Conservation (phyloP, 35 echinoderm and acorn worm genomes). For the Apostichopus californicus region DNA sequence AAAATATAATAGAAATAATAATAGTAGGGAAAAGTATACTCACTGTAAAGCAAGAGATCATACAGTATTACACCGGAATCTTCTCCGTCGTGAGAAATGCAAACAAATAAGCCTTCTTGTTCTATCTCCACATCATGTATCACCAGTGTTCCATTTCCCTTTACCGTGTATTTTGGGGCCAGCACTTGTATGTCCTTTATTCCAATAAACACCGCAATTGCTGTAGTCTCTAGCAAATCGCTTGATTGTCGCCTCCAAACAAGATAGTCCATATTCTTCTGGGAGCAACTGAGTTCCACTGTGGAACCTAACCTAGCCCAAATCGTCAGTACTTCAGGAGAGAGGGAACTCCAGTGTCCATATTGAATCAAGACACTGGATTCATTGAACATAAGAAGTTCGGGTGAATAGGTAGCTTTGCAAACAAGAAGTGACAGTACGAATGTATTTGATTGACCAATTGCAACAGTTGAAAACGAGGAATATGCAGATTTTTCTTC, state of each 20-base stretch:
- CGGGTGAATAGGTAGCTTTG: not conserved
- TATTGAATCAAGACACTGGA: conserved; percentile 15
- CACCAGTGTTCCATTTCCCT: not conserved
- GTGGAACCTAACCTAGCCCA: not conserved
- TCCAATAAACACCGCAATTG: not conserved
- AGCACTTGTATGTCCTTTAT: not conserved
- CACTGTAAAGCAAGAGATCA: not conserved
- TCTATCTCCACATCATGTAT: not conserved
- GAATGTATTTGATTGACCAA: not conserved
- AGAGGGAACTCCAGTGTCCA: not conserved
- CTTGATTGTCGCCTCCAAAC: not conserved
- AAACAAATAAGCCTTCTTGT: not conserved
- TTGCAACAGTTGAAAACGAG: not conserved
- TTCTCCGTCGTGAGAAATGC: not conserved
- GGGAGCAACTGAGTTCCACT: not conserved
- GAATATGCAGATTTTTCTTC: not conserved
- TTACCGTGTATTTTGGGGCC: not conserved
- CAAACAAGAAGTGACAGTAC: not conserved
- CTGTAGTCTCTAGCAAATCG: not conserved
- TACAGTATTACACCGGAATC: not conserved
- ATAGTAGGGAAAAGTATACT: not conserved
- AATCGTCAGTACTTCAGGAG: not conserved
- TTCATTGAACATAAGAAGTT: not conserved
- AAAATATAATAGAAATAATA: not conserved
- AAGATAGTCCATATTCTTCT: not conserved